A percentile compares a stretch with the other conserved stretches of the same genome.
Conservation (phyloP, 1,140 invertebrate species). For the Brachionus sp. region DNA sequence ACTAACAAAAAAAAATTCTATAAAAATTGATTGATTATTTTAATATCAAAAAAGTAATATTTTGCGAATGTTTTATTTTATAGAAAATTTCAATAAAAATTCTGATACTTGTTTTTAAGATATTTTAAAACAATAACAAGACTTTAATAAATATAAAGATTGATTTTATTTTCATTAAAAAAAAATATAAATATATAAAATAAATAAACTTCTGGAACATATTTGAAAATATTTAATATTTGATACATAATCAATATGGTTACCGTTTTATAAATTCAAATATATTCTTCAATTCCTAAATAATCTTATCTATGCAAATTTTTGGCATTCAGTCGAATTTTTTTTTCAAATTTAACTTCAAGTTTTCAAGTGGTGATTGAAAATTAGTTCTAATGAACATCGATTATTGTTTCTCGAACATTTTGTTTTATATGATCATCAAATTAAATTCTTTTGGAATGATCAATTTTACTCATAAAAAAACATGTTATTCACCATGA, state of each 20-base stretch:
- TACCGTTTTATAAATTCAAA: background rate
- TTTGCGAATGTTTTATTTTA: too few relatives aligned
- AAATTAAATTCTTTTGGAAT: background rate
- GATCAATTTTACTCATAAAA: background rate
- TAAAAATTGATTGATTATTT: too few relatives aligned
- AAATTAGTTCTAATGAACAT: background rate
- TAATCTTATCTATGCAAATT: background rate
- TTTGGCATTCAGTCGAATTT: background rate
- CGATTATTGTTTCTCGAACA: background rate
- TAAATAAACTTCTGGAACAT: background rate
- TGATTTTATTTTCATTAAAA: background rate
- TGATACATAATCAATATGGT: background rate
- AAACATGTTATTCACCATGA: too few relatives aligned
- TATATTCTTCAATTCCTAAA: background rate
- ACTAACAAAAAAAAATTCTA: too few relatives aligned
- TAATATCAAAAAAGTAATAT: too few relatives aligned
- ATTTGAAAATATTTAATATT: background rate
- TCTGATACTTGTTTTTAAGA: background rate
- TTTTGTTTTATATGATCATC: too few relatives aligned
- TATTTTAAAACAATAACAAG: background rate
- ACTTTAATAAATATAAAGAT: background rate
- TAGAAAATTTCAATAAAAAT: background rate
- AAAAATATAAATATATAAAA: background rate
- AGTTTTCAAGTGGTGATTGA: background rate
- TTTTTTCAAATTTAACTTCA: too few relatives aligned